Conservation (phyloP, 2,113 vertebrate species). For the Physeter macrocephalus region DNA sequence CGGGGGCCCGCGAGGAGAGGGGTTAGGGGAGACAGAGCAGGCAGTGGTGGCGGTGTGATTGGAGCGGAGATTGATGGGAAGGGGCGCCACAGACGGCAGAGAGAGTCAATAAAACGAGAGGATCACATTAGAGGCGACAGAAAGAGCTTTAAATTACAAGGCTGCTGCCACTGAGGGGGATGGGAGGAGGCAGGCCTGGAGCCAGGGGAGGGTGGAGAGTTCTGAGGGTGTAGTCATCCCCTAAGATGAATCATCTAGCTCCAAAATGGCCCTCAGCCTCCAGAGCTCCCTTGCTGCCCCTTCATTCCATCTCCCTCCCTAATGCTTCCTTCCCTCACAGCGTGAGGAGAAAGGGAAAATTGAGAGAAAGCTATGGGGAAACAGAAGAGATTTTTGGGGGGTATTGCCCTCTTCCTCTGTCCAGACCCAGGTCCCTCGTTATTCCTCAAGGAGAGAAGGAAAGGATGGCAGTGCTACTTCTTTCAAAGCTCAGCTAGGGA, state of each 20-base stretch:
- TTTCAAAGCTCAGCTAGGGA: background rate
- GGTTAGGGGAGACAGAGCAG: constrained; percentile 60
- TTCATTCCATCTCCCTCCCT: background rate
- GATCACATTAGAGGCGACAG: constrained; percentile 78
- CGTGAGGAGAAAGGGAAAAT: background rate
- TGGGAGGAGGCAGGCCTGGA: constrained; percentile 60
- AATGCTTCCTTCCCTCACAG: background rate
- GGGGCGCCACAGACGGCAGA: constrained; percentile 71
- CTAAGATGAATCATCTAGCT: constrained; percentile 1
- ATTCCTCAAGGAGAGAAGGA: background rate
- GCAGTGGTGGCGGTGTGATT: constrained; percentile 61
- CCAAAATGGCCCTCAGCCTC: background rate
- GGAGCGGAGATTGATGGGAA: constrained; percentile 76
- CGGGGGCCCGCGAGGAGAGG: background rate
- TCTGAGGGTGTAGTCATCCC: constrained; percentile 35
- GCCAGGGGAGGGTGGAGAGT: constrained; percentile 49
- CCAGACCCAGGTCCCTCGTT: background rate
- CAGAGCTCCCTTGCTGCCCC: background rate
- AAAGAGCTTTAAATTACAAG: constrained; percentile 78
- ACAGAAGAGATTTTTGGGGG: background rate
- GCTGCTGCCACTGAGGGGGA: constrained; percentile 70
- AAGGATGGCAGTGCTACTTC: background rate
- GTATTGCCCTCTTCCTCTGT: background rate
- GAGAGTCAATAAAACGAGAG: constrained; percentile 78
- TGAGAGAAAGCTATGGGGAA: background rate